Percentiles rank a stretch among this genome's conserved stretches.
phyloP scores from a whole-genome alignment of 1,140 invertebrate species.

The Drosophila sturtevanti region DNA sequence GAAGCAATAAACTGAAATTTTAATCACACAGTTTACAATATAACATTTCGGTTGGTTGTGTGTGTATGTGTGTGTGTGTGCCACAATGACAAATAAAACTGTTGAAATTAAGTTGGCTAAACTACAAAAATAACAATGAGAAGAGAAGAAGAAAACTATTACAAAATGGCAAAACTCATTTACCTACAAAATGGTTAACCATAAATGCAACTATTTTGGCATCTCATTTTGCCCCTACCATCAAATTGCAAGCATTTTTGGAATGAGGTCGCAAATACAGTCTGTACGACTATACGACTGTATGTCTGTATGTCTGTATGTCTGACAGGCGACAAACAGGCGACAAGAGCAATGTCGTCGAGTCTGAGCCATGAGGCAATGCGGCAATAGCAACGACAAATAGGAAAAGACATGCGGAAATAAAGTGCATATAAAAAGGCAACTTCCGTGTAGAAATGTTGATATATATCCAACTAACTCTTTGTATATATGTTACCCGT shows the following conservation, averaged over 20 bases:
- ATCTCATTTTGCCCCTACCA: constrained; percentile 55
- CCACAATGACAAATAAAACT: constrained; percentile 54
- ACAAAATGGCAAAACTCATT: constrained; percentile 63
- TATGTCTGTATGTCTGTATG: neutral
- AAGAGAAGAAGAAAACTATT: constrained; percentile 12
- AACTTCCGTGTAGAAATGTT: constrained; percentile 69
- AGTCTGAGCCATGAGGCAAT: constrained; percentile 6
- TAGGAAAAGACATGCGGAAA: constrained; percentile 67
- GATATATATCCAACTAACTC: constrained; percentile 52
- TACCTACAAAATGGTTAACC: constrained; percentile 67
- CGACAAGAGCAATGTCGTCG: constrained; percentile 27
- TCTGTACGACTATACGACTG: neutral
- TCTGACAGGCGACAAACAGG: constrained; percentile 62
- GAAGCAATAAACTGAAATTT: constrained; percentile 68
- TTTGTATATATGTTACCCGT: neutral
- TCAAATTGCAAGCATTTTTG: constrained; percentile 46
- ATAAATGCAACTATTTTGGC: constrained; percentile 79
- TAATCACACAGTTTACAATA: constrained; percentile 42
- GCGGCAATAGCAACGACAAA: constrained; percentile 38
- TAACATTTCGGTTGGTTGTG: constrained; percentile 15
- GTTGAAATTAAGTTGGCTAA: constrained; percentile 60
- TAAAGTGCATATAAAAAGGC: constrained; percentile 36
- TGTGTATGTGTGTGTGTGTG: constrained; percentile 45
- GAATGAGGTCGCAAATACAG: neutral
- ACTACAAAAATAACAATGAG: constrained; percentile 25